Conservation (phyloP, 1,140 invertebrate species). For the Mamestra configurata region DNA sequence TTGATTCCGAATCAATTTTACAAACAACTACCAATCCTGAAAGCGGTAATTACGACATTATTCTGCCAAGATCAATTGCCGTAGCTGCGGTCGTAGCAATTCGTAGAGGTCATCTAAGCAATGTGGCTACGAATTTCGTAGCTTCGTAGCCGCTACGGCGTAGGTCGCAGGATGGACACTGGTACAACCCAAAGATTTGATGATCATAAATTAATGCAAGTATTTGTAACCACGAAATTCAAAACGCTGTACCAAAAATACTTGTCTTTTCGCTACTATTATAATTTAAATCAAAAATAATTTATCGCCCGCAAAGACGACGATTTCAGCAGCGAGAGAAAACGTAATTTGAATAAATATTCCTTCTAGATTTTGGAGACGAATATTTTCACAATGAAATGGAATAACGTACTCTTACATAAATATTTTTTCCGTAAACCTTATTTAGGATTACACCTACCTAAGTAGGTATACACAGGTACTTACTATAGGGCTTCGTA, state of each 20-base stretch:
- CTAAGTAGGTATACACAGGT: constrained; percentile 6
- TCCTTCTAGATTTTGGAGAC: constrained; percentile 27
- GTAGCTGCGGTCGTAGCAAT: neutral
- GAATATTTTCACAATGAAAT: constrained; percentile 39
- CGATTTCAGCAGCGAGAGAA: constrained; percentile 21
- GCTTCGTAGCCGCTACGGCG: constrained; percentile 10
- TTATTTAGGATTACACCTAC: constrained; percentile 43
- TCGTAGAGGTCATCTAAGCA: constrained; percentile 28
- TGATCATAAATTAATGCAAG: neutral
- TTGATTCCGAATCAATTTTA: neutral
- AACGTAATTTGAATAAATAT: constrained; percentile 51
- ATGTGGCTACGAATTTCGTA: neutral
- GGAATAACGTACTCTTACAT: constrained; percentile 19
- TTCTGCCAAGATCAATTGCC: neutral
- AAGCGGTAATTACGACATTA: neutral
- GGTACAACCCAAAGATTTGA: neutral
- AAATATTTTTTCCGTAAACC: constrained; percentile 36
- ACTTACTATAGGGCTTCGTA: neutral
- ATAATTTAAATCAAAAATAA: constrained; percentile 43
- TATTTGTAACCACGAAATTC: neutral
- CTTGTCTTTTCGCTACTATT: neutral
- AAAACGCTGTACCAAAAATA: neutral
- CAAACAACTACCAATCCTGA: neutral
- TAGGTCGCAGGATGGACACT: neutral
- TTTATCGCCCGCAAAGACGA: constrained; percentile 28